Evolutionary conservation across 2,888 invertebrate genomes (phyloP), one percentile per base, ranked within the genome.

Genomic region (Sylvicola cinctus): DNA sequence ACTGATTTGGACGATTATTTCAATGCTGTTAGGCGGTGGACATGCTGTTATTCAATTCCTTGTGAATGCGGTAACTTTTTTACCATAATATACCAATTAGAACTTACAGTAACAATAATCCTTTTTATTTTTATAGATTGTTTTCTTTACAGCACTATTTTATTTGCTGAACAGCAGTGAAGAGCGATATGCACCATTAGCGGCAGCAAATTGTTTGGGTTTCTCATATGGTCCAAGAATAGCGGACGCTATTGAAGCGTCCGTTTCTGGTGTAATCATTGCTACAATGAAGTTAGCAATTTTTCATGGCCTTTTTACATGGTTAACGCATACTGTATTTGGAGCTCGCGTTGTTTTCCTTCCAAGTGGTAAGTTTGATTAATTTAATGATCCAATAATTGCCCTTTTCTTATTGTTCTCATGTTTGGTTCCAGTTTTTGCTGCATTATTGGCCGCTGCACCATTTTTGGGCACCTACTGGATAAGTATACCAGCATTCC

Each of bases 241-340:
- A 38, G 85, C 83, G 3, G 67, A 76, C 39, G 83, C 87, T 0
- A 62, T 88, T 16, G 85, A 87, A 47, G 80, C 76, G 39, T 84
- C 87, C 1, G 76, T 88, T 35, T 90, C 88, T 45, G 88, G 90
- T 45, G 96, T 98, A 11, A 85, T 98, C 52, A 73, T 84, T 38
- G 93, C 95, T 0, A 91, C 95, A 3, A 79, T 93, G 47, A 98
- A 96, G 62, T 85, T 96, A 73, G 85, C 91, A 1, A 65, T 83
- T 1, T 98, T 98, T 61, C 96, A 98, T 53, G 96, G 95, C 0
- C 65, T 96, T 41, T 98, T 95, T 74, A 96, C 96, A 0, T 98
- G 95, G 90, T 70, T 96, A 40, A 81, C 90, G 34, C 96, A 98
- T 56, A 88, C 85, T 42, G 62, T 96, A 10, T 95, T 96, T 52